Evolutionary conservation across 2,113 vertebrate species (phyloP), one percentile per base, ranked within the genome.

Genomic region (Blennius ocellaris): DNA sequence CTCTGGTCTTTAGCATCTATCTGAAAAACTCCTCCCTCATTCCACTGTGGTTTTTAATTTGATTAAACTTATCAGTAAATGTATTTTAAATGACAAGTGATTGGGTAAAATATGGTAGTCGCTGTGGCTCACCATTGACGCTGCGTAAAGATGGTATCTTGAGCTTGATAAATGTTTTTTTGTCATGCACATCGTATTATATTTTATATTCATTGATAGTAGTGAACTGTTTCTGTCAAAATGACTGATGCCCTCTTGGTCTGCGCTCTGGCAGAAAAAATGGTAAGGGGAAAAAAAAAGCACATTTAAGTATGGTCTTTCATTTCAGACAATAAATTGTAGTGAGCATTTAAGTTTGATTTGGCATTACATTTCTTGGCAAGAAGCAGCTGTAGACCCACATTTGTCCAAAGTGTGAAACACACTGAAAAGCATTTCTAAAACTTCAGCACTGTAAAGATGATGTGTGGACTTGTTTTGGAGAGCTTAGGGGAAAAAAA

Each of bases 41-140:
- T 91, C 93, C 89, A 91, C 84, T 81, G 90, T 81, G 0, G 95
- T 95, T 95, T 91, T 94, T 84, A 95, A 95, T 95, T 93, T 95
- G 92, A 94, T 21, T 62, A 78, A 72, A 83, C 68, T 75, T 80
- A 50, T 73, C 57, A 58, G 49, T 30, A 55, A 16, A 67, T 61
- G 53, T 76, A 68, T 68, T 69, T 40, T 36, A 60, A 68, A 65
- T 53, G 36, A 47, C 36, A 72, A 49, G 53, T 37, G 56, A 64
- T 16, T 45, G 0, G 11, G 11, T 56, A 21, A 75, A 83, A 56
- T n/a, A 40, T 48, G 8, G 0, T 40, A 7, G 16, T 36, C 11
- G 45, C 53, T 37, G 5, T 30, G n/a, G 8, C n/a, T 8, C 39
- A 55, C 12, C 11, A 10, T 14, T 60, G 14, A 55, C 9, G 36